Base-by-base conservation (phyloP, 1,140 invertebrate species). In the Bilobella aurantiaca region DNA sequence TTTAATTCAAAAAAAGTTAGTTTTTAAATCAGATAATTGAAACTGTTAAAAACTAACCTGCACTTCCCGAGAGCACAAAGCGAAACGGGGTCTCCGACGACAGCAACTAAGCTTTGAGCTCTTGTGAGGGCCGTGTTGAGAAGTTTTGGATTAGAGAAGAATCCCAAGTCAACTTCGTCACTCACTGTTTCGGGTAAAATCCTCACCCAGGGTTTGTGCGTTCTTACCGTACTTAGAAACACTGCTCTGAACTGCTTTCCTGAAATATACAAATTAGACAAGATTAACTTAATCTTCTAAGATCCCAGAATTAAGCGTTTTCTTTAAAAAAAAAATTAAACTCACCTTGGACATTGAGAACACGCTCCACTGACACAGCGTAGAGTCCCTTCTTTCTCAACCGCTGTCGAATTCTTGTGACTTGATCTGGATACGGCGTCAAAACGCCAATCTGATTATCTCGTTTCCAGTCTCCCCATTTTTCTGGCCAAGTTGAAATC, bases 111-210 rank as follows among this genome's bases (percentile, higher is more conserved):
- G 71, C 87, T 89, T 76, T 90, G 89, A 0, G 90, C 90, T 62
- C 91, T 79, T 0, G 91, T 93, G 5, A 94, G 86, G 0, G 90
- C 90, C 0, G 91, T 92, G 73, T 92, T 94, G 0, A 94, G 75
- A 0, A 94, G 79, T 73, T 91, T 87, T 1, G 87, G 85, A 78
- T 92, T 91, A 1, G 89, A 91, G 18, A 94, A 75, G 74, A 93
- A 93, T 0, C 91, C 90, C 75, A 89, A 90, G 74, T 92, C 88
- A 42, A 85, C 80, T 46, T 86, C 82, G 49, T 87, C 84, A 57
- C 76, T 78, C 62, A 75, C 76, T n/a, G 74, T 64, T 69, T 76
- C 71, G 21, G 76, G 64, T 57, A 72, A 68, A 58, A 72, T 78
- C 75, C 59, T 75, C 75, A 78, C 78, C 75, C 88, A 91, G 1